phyloP scores from a whole-genome alignment of 2,888 invertebrate species.

The Odontomyia ornata region DNA sequence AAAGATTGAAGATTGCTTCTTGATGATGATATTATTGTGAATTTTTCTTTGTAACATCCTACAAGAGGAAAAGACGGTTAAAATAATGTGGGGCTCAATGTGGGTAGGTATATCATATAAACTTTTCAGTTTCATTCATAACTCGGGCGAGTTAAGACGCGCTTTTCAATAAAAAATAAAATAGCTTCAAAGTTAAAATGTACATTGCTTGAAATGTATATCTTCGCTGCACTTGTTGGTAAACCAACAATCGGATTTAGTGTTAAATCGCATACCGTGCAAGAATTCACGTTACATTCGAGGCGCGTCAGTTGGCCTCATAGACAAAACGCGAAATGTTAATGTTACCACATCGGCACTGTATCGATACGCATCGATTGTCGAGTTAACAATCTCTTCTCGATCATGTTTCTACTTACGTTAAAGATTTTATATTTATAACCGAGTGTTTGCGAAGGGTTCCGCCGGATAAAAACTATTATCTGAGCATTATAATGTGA shows the following conservation, averaged over 20 bases:
- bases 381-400: neutral
- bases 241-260: slow-evolving; percentile 27
- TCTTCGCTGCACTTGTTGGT: neutral
- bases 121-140: slow-evolving; percentile 53
- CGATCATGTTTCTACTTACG: slow-evolving; percentile 3
- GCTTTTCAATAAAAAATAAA: slow-evolving; percentile 23
- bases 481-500: slow-evolving; percentile 24
- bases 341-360: slow-evolving; percentile 19
- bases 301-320: neutral
- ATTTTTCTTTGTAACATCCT: slow-evolving; percentile 14
- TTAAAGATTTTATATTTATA: slow-evolving; percentile 6
- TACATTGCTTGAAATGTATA: slow-evolving; percentile 11
- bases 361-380: slow-evolving; percentile 40
- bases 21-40: slow-evolving; percentile 36
- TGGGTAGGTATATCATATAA: slow-evolving; percentile 18
- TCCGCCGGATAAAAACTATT: slow-evolving; percentile 34
- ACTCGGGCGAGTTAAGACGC: slow-evolving; percentile 52
- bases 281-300: neutral
- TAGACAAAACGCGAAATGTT: neutral
- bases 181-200: no score
- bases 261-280: slow-evolving; percentile 15
- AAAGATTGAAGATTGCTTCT: slow-evolving; percentile 39
- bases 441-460: neutral
- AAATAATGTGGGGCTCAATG: slow-evolving; percentile 40
- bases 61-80: slow-evolving; percentile 13